These are phyloP conservation scores for Gadopsis marmoratus DNA, from an alignment of 2,797 vertebrate genomes.

Conservation along the genomic window DNA sequence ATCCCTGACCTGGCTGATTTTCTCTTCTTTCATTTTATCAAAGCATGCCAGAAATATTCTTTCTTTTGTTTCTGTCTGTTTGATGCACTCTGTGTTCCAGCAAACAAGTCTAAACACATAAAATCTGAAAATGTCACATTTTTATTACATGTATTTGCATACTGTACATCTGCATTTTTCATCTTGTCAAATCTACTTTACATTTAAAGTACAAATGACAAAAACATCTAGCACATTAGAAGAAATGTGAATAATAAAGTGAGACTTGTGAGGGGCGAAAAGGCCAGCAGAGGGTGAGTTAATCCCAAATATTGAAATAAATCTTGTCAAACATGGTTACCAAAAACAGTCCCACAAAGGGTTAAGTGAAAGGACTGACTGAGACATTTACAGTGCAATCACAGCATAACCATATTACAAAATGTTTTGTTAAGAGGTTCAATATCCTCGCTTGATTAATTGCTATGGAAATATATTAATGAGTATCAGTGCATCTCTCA, in stretches of 20 bases:
- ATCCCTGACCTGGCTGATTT: neutral
- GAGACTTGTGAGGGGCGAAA: slow-evolving; percentile 20
- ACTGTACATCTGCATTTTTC: slow-evolving; percentile 54
- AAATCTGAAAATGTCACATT: slow-evolving; percentile 29
- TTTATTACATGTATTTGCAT: slow-evolving; percentile 60
- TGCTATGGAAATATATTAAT: slow-evolving; percentile 34
- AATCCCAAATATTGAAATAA: slow-evolving; percentile 35
- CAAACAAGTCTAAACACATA: slow-evolving; percentile 33
- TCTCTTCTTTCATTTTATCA: neutral
- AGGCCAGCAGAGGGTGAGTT: slow-evolving; percentile 3
- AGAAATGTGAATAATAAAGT: slow-evolving; percentile 40
- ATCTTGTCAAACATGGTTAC: slow-evolving; percentile 28
- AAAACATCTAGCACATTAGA: slow-evolving; percentile 48
- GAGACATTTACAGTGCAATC: slow-evolving; percentile 55
- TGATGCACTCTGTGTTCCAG: slow-evolving; percentile 14
- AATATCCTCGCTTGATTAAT: slow-evolving; percentile 33
- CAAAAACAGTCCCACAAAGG: slow-evolving; percentile 43
- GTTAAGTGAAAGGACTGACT: slow-evolving; percentile 23
- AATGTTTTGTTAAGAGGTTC: slow-evolving; percentile 30
- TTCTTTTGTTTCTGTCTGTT: neutral
- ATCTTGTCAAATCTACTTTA: slow-evolving; percentile 49
- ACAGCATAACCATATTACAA: slow-evolving; percentile 41
- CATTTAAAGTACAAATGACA: slow-evolving; percentile 55
- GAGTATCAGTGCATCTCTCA: slow-evolving; percentile 56
- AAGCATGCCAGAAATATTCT: neutral